phyloP scores from a whole-genome alignment of 2,797 vertebrate genomes.

The Poecilia gillii region DNA sequence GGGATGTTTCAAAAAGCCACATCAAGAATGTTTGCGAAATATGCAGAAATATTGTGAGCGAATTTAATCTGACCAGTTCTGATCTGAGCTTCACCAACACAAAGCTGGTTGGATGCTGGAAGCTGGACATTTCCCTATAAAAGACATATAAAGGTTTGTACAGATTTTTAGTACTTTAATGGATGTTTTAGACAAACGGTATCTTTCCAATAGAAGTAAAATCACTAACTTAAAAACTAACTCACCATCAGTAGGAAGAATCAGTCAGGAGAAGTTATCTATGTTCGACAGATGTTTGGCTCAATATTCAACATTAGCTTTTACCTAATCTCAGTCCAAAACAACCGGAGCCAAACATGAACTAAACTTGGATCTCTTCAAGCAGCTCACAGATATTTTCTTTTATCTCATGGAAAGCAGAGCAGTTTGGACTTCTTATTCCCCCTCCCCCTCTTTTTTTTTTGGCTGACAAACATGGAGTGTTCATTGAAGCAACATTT shows the following conservation, averaged over 20 bases:
- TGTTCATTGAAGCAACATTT: neutral
- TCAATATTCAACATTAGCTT: neutral
- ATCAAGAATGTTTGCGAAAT: conserved; percentile 30
- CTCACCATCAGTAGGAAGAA: neutral
- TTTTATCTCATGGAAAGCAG: neutral
- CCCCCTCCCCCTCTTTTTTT: too few relatives aligned
- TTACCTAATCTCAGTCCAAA: neutral
- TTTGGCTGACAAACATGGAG: neutral
- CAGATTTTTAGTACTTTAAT: neutral
- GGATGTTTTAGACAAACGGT: neutral
- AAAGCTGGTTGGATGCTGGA: conserved; percentile 26
- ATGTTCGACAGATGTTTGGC: neutral
- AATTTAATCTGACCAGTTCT: conserved; percentile 27
- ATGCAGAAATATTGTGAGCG: conserved; percentile 1
- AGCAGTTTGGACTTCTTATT: neutral
- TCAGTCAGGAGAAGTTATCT: neutral
- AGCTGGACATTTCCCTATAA: conserved; percentile 14
- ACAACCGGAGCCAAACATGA: neutral
- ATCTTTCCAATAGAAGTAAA: neutral
- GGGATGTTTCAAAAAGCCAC: conserved; percentile 29
- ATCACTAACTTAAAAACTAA: neutral
- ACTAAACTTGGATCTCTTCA: neutral
- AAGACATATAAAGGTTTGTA: neutral
- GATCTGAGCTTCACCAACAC: conserved; percentile 41
- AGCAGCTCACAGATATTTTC: neutral